A percentile compares a stretch with the other conserved stretches of the same genome.
Evolutionary conservation across 2,113 vertebrate genomes (phyloP).

Genomic region (Scomber colias): DNA sequence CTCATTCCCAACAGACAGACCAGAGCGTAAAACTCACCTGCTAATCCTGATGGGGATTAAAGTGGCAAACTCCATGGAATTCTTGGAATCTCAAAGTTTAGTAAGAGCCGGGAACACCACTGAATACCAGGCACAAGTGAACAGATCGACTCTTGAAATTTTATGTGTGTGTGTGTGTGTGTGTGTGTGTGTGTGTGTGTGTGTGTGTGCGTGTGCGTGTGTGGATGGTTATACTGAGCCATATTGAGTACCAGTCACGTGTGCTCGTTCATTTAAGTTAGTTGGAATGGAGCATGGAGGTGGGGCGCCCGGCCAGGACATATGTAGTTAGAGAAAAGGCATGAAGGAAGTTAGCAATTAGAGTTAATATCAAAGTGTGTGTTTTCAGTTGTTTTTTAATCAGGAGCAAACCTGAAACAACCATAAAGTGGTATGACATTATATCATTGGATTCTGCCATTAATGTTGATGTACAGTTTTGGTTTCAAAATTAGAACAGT

Average conservation of each 20-base stretch:
- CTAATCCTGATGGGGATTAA: conserved; percentile 80
- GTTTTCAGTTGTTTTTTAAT: background rate
- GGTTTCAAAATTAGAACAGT: background rate
- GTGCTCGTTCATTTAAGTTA: conserved; percentile 30
- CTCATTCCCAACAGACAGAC: conserved; percentile 46
- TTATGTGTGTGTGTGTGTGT: conserved; percentile 3
- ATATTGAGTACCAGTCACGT: conserved; percentile 16
- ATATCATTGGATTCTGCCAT: background rate
- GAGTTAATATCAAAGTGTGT: background rate
- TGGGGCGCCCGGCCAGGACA: background rate
- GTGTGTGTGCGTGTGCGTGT: conserved; percentile 26
- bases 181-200: conserved; percentile 30
- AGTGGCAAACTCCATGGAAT: conserved; percentile 77
- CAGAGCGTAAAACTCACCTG: conserved; percentile 65
- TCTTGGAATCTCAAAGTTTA: conserved; percentile 79
- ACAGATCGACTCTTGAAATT: conserved; percentile 22
- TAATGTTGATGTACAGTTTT: background rate
- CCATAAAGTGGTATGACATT: background rate
- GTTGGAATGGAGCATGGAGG: conserved; percentile 4
- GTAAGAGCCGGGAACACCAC: conserved; percentile 63
- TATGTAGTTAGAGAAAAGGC: background rate
- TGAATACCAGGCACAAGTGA: conserved; percentile 72
- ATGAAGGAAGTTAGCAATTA: conserved; percentile 3
- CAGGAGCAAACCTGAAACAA: conserved; percentile 6
- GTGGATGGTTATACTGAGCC: conserved; percentile 30